Percentiles rank a stretch among this genome's conserved stretches.
These are phyloP conservation scores for Gracilinanus agilis DNA, from an alignment of 2,113 vertebrate species.

Conservation along the genomic window DNA sequence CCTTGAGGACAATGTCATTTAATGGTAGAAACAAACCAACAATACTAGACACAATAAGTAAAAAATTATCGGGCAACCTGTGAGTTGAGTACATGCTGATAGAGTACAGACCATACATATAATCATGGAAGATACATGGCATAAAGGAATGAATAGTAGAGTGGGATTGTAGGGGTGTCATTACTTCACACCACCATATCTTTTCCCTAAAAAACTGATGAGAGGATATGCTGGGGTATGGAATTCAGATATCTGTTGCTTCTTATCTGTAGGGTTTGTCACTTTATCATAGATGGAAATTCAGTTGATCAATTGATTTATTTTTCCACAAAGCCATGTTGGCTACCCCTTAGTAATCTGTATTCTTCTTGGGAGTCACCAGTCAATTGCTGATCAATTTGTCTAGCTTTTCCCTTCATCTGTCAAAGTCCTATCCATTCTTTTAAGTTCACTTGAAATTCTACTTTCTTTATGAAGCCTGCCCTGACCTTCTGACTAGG, in stretches of 20 bases:
- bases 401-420: neutral
- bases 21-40: slow-evolving; percentile 60
- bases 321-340: slow-evolving; percentile 71
- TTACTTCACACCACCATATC: slow-evolving; percentile 14
- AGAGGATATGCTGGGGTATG: neutral
- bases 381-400: slow-evolving; percentile 68
- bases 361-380: slow-evolving; percentile 75
- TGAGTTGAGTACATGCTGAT: slow-evolving; percentile 55
- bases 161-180: neutral
- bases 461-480: neutral
- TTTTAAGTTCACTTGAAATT: neutral
- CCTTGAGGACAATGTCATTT: slow-evolving; percentile 50
- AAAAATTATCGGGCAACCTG: slow-evolving; percentile 59
- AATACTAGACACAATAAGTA: slow-evolving; percentile 58
- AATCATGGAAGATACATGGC: slow-evolving; percentile 32
- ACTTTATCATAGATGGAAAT: slow-evolving; percentile 71
- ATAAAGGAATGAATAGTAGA: slow-evolving; percentile 21
- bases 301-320: slow-evolving; percentile 78
- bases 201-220: neutral
- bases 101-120: slow-evolving; percentile 40
- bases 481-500: neutral
- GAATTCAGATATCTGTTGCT: neutral
- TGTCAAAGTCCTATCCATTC: neutral
- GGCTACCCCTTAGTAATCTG: slow-evolving; percentile 78
- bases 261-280: slow-evolving; percentile 56